A percentile compares a stretch with the other conserved stretches of the same genome.
These are phyloP conservation scores for Agrilus planipennis DNA, from an alignment of 1,140 invertebrate species.

Conservation along the genomic window DNA sequence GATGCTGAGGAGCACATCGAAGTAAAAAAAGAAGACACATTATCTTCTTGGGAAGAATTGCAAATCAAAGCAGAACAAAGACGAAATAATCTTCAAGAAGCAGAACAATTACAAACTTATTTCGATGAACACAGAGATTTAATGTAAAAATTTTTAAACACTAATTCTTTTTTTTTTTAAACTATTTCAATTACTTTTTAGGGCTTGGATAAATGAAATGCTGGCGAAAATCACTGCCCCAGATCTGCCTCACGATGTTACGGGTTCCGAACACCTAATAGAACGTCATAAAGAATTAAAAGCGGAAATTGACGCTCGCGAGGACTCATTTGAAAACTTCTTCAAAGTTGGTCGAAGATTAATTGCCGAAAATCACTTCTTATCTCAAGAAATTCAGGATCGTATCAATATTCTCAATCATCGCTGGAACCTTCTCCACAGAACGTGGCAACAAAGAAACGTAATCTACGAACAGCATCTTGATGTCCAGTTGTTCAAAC, in stretches of 20 bases:
- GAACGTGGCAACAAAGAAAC: conserved; percentile 61
- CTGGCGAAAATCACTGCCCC: conserved; percentile 83
- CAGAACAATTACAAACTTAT: conserved; percentile 78
- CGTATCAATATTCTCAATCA: conserved; percentile 62
- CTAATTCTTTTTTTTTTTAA: not conserved
- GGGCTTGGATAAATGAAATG: conserved; percentile 88
- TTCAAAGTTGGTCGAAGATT: conserved; percentile 55
- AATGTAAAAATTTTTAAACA: too few species aligned
- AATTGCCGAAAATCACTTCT: conserved; percentile 75
- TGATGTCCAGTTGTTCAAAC: conserved; percentile 72
- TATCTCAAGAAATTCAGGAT: conserved; percentile 79
- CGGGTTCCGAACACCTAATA: conserved; percentile 72
- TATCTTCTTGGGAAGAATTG: conserved; percentile 69
- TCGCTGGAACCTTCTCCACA: conserved; percentile 51
- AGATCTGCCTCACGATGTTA: conserved; percentile 69
- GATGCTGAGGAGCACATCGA: conserved; percentile 90
- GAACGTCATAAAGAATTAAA: conserved; percentile 77
- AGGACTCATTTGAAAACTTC: conserved; percentile 72
- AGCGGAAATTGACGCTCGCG: conserved; percentile 77
- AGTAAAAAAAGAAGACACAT: conserved; percentile 78
- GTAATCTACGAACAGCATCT: conserved; percentile 77
- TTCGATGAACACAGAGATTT: conserved; percentile 85
- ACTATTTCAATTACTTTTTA: conserved; percentile 22
- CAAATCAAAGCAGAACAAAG: conserved; percentile 59
- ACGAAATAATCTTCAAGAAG: conserved; percentile 71